Conservation (phyloP, 2,797 vertebrate species). For the Peromyscus nudipes region DNA sequence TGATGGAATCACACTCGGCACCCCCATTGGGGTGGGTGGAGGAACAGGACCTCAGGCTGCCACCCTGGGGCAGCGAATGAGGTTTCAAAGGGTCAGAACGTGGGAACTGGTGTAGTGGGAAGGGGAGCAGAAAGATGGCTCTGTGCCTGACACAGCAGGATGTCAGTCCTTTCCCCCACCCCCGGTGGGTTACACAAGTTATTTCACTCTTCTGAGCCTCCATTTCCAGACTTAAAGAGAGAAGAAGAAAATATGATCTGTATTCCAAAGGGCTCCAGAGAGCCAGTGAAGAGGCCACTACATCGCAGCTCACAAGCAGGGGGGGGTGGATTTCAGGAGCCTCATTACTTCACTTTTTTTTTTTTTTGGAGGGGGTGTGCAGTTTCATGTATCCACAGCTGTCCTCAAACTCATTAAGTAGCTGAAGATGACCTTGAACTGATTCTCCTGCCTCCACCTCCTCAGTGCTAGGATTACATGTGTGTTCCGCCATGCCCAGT, state of each 20-base stretch:
- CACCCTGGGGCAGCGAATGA: neutral
- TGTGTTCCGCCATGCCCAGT: neutral
- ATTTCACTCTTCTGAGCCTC: neutral
- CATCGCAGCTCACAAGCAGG: neutral
- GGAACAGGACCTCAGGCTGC: neutral
- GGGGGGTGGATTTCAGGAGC: neutral
- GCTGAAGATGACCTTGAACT: neutral
- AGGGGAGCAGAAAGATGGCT: neutral
- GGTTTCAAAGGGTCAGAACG: neutral
- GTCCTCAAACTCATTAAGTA: neutral
- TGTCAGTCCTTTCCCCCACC: neutral
- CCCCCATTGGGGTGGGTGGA: neutral
- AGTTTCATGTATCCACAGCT: neutral
- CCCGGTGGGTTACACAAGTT: neutral
- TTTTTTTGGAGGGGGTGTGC: neutral
- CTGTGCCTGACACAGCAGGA: neutral
- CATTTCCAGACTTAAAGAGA: neutral
- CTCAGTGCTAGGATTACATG: no score
- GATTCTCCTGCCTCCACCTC: neutral
- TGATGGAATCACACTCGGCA: no score
- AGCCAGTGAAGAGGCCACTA: neutral
- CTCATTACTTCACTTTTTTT: no score
- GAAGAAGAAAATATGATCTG: neutral
- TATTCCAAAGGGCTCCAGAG: neutral
- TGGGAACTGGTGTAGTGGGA: neutral